Evolutionary conservation across 2,113 vertebrate genomes (phyloP).

Genomic region (Caretta caretta): DNA sequence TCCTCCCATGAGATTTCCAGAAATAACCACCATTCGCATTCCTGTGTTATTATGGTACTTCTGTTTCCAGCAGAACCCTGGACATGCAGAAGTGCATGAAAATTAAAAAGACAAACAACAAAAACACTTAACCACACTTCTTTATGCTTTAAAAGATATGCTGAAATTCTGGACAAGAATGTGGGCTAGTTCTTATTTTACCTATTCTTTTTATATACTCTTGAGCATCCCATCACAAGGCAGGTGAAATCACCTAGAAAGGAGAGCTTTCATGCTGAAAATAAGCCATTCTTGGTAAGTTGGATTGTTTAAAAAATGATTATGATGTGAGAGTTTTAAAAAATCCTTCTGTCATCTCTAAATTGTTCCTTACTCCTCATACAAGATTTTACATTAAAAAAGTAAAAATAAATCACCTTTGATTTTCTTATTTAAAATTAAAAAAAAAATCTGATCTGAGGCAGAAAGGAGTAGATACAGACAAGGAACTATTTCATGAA

Average conservation of each 20-base stretch:
- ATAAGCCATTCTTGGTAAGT: background rate
- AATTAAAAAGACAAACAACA: background rate
- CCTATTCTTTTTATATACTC: background rate
- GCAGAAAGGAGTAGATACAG: background rate
- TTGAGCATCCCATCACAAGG: background rate
- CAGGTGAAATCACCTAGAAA: background rate
- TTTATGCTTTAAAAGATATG: background rate
- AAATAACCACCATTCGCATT: background rate
- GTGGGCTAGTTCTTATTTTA: constrained; percentile 3
- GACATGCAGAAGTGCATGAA: background rate
- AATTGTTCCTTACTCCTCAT: background rate
- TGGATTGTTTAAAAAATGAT: background rate
- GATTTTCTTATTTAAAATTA: background rate
- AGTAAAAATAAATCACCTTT: background rate
- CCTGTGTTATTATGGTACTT: background rate
- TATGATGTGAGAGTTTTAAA: background rate
- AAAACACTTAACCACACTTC: background rate
- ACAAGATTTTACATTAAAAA: background rate
- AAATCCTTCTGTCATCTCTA: background rate
- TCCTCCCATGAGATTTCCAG: background rate
- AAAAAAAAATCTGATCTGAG: background rate
- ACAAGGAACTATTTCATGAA: background rate
- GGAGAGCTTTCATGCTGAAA: background rate
- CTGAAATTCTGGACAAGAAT: background rate
- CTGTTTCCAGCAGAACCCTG: background rate